These are phyloP conservation scores for Brachyistius frenatus DNA, from an alignment of 2,113 vertebrate genomes.

Conservation along the genomic window DNA sequence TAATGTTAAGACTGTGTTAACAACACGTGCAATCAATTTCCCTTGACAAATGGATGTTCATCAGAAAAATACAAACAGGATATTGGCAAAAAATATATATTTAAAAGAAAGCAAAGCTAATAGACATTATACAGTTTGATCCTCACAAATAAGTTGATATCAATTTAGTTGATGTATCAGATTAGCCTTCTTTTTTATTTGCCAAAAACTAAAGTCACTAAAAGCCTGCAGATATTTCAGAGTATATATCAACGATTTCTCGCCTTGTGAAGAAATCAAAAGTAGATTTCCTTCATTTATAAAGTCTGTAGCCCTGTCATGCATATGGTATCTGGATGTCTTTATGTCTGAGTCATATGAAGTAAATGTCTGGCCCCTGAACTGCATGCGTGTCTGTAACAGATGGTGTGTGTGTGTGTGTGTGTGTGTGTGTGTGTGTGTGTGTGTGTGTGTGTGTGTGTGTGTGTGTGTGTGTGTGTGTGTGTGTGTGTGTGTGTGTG, in stretches of 20 bases:
- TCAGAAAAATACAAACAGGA: background rate
- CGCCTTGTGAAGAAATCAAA: background rate
- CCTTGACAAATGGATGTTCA: background rate
- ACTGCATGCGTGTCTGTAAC: slow-evolving; percentile 58
- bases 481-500: slow-evolving; percentile 37
- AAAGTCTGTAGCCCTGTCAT: background rate
- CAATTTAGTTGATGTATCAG: too few relatives aligned
- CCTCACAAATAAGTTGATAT: background rate
- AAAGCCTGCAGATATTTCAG: too few relatives aligned
- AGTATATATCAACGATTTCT: background rate
- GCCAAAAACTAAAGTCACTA: too few relatives aligned
- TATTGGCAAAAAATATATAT: too few relatives aligned
- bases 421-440: slow-evolving; percentile 35
- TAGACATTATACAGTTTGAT: background rate
- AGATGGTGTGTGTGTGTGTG: slow-evolving; percentile 66
- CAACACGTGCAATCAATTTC: too few relatives aligned
- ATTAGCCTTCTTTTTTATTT: too few relatives aligned
- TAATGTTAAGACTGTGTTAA: too few relatives aligned
- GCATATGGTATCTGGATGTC: slow-evolving; percentile 35
- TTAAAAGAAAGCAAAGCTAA: too few relatives aligned
- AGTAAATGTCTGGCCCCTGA: slow-evolving; percentile 58
- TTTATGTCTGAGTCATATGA: slow-evolving; percentile 63
- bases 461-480: slow-evolving; percentile 51
- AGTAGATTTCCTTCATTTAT: slow-evolving; percentile 18
- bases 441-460: slow-evolving; percentile 46